A percentile compares a stretch with the other conserved stretches of the same genome.
These are phyloP conservation scores for Drymodes brunneopygia DNA, from an alignment of 2,113 vertebrate genomes.

Conservation along the genomic window DNA sequence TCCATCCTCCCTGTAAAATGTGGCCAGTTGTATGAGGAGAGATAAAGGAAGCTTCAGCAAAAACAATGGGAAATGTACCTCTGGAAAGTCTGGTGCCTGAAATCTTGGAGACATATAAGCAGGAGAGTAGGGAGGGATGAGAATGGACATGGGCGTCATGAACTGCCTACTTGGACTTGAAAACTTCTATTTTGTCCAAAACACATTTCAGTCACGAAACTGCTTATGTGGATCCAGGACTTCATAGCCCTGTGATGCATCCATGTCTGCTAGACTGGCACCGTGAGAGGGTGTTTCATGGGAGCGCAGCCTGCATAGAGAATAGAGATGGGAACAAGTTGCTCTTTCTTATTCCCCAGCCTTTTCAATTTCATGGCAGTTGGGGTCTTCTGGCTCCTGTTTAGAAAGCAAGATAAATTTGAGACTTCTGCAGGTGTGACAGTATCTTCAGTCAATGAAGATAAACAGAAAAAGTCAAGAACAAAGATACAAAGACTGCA, in stretches of 20 bases:
- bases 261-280: background rate
- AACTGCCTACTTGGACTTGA: background rate
- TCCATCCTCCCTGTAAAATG: background rate
- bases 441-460: background rate
- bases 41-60: background rate
- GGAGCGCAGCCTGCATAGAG: background rate
- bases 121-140: background rate
- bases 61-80: background rate
- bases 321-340: background rate
- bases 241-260: background rate
- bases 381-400: background rate
- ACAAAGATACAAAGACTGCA: background rate
- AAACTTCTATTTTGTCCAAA: background rate
- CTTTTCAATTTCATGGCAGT: background rate
- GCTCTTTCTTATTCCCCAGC: background rate
- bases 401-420: background rate
- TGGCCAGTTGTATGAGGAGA: accelerated
- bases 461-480: background rate
- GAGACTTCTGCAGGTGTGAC: background rate
- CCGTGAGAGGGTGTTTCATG: background rate
- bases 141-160: background rate
- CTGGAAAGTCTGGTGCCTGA: background rate
- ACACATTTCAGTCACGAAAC: background rate
- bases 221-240: background rate
- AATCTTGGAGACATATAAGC: background rate